Base-by-base conservation (phyloP, 2,797 vertebrate genomes). In the Caiman crocodilus region DNA sequence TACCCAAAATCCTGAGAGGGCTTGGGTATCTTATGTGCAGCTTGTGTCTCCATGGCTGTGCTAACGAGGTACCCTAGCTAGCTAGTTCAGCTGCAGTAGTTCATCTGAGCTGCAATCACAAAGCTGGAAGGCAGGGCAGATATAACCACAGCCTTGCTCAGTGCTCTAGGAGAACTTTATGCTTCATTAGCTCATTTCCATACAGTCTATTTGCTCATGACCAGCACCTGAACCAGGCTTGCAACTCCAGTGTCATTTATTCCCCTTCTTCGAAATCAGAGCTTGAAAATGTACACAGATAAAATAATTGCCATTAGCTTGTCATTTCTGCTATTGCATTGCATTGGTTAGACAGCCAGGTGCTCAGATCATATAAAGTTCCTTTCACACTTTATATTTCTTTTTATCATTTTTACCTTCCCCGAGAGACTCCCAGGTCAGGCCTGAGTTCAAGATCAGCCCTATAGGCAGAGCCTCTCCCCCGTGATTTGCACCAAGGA, bases 161-260 rank as follows among this genome's bases (percentile, higher is more conserved):
- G 9, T 21, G 13, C 78, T 67, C 73, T 63, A 17, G 74, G 77
- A 57, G 35, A 75, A 6, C 61, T 50, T 16, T 23, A 21, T 20
- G 32, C 50, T 57, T 57, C 67, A 6, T 3, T 3, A 73, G 28
- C 4, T 20, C 50, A 85, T 65, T 0, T 0, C 76, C 1, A 18
- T 0, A 0, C 13, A 59, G 28, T 35, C 4, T 82, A 28, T 20
- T 74, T 69, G 35, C 69, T 26, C n/a, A 3, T 0, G 0, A 13
- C 30, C 2, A 42, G 32, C 4, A 3, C 61, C 6, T 28, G 58
- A 73, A 61, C 63, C 76, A 42, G 20, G 17, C 42, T 16, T 18
- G 23, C 15, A 2, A 0, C 64, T 60, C 26, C 3, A 50, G 15
- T 1, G 2, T 16, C 71, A 85, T 67, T 14, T 60, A 18, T 60